A percentile compares a stretch with the other conserved stretches of the same genome.
Evolutionary conservation across 2,888 invertebrate genomes (phyloP).

Genomic region (Troides oblongomaculatus): DNA sequence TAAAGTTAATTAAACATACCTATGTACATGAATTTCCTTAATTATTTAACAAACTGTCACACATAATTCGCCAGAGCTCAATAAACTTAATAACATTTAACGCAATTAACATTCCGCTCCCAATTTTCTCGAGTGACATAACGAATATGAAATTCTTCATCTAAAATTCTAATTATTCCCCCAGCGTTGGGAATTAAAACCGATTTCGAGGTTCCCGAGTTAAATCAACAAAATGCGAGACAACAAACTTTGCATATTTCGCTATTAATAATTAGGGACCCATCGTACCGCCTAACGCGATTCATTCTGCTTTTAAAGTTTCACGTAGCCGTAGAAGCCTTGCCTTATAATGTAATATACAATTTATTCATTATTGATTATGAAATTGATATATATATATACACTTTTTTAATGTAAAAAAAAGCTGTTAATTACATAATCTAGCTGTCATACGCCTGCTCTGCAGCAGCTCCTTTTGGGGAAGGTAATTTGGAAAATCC

Average conservation of each 20-base stretch:
- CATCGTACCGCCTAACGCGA: constrained; percentile 54
- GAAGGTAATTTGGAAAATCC: too few relatives aligned
- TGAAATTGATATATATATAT: neutral
- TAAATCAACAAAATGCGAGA: constrained; percentile 67
- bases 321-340: constrained; percentile 17
- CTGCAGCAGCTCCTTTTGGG: too few relatives aligned
- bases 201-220: constrained; percentile 43
- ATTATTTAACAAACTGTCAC: neutral
- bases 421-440: too few relatives aligned
- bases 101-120: constrained; percentile 51
- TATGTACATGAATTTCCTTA: neutral
- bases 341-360: constrained; percentile 1
- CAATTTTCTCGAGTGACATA: constrained; percentile 43
- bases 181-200: constrained; percentile 48
- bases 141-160: constrained; percentile 64
- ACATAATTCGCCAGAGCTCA: constrained; percentile 10
- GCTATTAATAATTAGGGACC: constrained; percentile 63
- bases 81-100: constrained; percentile 36
- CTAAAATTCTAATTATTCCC: constrained; percentile 70
- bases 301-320: constrained; percentile 54
- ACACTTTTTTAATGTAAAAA: too few relatives aligned
- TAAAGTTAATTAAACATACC: too few relatives aligned
- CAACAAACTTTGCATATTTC: constrained; percentile 74
- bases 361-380: neutral
- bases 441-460: too few relatives aligned